Evolutionary conservation across 2,888 invertebrate genomes (phyloP).

Genomic region (Eilema sororculum): DNA sequence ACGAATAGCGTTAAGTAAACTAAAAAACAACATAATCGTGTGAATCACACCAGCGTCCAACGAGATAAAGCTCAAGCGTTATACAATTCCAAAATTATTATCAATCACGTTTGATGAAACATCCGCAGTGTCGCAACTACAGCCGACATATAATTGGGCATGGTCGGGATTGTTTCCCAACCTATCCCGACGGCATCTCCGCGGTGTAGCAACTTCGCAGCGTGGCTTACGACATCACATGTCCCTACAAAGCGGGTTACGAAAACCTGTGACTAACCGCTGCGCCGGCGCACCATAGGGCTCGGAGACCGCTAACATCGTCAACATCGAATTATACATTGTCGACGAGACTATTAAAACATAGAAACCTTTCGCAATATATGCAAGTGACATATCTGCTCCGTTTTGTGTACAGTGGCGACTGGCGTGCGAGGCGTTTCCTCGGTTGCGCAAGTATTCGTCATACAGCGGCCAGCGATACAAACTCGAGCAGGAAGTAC

Average conservation of each 20-base stretch:
- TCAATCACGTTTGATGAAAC: slow-evolving; percentile 73
- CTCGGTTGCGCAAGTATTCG: slow-evolving; percentile 79
- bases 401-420: slow-evolving; percentile 69
- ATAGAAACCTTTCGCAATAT: slow-evolving; percentile 70
- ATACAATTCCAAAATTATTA: slow-evolving; percentile 55
- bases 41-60: slow-evolving; percentile 22
- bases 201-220: slow-evolving; percentile 76
- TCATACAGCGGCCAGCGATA: slow-evolving; percentile 70
- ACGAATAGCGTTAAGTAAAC: slow-evolving; percentile 27
- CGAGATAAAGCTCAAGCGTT: slow-evolving; percentile 43
- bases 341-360: slow-evolving; percentile 68
- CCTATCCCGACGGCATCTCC: slow-evolving; percentile 83
- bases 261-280: slow-evolving; percentile 84
- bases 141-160: slow-evolving; percentile 81
- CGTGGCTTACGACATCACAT: slow-evolving; percentile 80
- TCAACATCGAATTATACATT: slow-evolving; percentile 64
- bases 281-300: slow-evolving; percentile 56
- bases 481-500: slow-evolving; percentile 84
- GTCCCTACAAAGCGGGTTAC: slow-evolving; percentile 85
- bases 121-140: slow-evolving; percentile 73
- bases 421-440: slow-evolving; percentile 69
- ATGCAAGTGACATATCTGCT: slow-evolving; percentile 67
- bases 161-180: slow-evolving; percentile 86
- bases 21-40: slow-evolving; percentile 27
- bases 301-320: slow-evolving; percentile 66